Percentiles rank a stretch among this genome's conserved stretches.
These are phyloP conservation scores for Cryptophagus acutangulus DNA, from an alignment of 2,888 invertebrate genomes.

Conservation along the genomic window DNA sequence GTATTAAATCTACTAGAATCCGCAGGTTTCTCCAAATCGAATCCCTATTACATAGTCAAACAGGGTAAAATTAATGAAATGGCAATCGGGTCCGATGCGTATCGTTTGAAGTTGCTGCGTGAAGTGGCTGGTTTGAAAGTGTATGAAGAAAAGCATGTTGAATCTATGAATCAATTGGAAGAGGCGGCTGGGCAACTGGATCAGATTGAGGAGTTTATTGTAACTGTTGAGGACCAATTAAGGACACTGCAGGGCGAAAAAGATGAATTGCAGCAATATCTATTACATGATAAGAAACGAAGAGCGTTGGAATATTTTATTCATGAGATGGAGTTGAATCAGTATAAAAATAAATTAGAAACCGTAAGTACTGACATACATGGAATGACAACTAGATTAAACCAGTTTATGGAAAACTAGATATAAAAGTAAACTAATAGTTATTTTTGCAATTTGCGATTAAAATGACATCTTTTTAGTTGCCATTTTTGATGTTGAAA, in stretches of 20 bases:
- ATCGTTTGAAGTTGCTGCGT: conserved; percentile 85
- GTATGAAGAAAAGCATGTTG: conserved; percentile 96
- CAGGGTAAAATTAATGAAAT: conserved; percentile 99
- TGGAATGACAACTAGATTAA: too few species aligned
- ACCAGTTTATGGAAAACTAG: too few species aligned
- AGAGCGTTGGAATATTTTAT: conserved; percentile 96
- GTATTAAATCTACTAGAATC: conserved; percentile 97
- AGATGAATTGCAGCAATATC: conserved; percentile 97
- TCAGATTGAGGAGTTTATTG: conserved; percentile 94
- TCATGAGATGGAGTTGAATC: conserved; percentile 92
- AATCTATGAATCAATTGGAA: conserved; percentile 89
- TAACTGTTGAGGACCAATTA: conserved; percentile 93
- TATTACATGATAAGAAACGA: conserved; percentile 94
- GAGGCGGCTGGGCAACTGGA: conserved; percentile 84
- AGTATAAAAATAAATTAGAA: conserved; percentile 85
- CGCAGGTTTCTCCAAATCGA: conserved; percentile 97
- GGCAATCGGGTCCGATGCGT: conserved; percentile 98
- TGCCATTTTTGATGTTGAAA: too few species aligned
- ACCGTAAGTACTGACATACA: conserved; percentile 57
- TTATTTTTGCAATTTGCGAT: too few species aligned
- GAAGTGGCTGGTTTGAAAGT: conserved; percentile 97
- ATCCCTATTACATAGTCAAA: conserved; percentile 99
- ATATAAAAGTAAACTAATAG: too few species aligned
- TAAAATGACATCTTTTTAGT: too few species aligned
- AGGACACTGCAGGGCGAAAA: conserved; percentile 97